Evolutionary conservation across 2,113 vertebrate species (phyloP).

Genomic region (Rhinichthys klamathensis): DNA sequence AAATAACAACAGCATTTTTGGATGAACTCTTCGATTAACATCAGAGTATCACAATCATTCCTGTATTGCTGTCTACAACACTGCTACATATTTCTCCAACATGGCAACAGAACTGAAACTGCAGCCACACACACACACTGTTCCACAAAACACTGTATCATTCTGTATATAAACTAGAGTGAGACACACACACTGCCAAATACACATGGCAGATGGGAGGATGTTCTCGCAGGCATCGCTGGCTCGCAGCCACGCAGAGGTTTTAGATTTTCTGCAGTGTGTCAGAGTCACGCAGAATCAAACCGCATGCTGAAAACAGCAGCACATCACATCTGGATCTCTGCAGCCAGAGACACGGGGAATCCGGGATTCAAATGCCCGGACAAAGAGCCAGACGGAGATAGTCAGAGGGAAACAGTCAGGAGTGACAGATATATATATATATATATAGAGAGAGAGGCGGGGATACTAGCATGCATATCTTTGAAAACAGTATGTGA

Average conservation of each 20-base stretch:
- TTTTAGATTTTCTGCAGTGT: conserved; percentile 38
- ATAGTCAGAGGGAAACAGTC: background rate
- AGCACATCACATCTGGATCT: conserved; percentile 19
- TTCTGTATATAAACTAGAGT: conserved; percentile 28
- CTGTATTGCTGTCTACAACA: background rate
- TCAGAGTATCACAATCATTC: background rate
- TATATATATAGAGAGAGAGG: background rate
- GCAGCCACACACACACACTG: conserved; percentile 20
- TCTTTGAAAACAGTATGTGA: background rate
- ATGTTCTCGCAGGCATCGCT: conserved; percentile 19
- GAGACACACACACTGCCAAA: conserved; percentile 47
- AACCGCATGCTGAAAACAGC: conserved; percentile 23
- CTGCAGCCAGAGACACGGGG: background rate
- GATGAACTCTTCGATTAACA: background rate
- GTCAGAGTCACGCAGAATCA: conserved; percentile 18
- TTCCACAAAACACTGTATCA: conserved; percentile 38
- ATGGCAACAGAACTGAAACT: background rate
- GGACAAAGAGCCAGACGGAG: conserved; percentile 10
- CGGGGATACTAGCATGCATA: background rate
- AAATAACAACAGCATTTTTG: background rate
- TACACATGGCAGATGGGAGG: conserved; percentile 27
- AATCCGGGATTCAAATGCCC: conserved; percentile 7
- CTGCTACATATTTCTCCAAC: background rate
- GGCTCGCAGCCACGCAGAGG: background rate
- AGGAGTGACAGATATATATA: conserved; percentile 9